phyloP scores from a whole-genome alignment of 1,140 invertebrate species.

The Brachionus paranguensis region DNA sequence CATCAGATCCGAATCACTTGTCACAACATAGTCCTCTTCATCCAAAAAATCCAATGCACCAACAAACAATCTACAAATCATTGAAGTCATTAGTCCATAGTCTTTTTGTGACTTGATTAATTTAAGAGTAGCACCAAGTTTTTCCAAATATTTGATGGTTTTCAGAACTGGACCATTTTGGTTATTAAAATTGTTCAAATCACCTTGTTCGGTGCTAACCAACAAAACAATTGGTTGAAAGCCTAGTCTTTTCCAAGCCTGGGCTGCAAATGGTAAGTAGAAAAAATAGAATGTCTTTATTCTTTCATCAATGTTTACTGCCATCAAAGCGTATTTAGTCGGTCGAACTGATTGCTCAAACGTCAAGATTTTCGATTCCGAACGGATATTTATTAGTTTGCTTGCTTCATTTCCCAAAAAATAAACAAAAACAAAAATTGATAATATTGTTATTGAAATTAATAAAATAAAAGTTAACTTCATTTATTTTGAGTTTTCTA shows the following conservation, averaged over 20 bases:
- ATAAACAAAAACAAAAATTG: neutral
- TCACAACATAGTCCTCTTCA: neutral
- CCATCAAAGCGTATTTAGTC: neutral
- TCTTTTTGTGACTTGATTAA: neutral
- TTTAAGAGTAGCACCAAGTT: neutral
- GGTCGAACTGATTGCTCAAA: neutral
- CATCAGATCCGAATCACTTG: slow-evolving; percentile 22
- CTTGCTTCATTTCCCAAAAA: neutral
- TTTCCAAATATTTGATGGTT: neutral
- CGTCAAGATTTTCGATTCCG: neutral
- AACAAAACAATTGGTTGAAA: neutral
- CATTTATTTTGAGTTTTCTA: neutral
- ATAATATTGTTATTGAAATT: neutral
- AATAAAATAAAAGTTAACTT: neutral
- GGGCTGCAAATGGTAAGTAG: neutral
- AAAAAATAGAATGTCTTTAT: neutral
- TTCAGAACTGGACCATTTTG: neutral
- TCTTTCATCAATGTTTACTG: neutral
- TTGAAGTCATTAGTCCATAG: neutral
- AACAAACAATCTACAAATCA: neutral
- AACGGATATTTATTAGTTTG: neutral
- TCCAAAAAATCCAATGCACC: neutral
- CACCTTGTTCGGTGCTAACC: neutral
- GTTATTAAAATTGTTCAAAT: neutral
- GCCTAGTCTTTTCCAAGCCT: neutral